A percentile compares a stretch with the other conserved stretches of the same genome.
Evolutionary conservation across 2,113 vertebrate genomes (phyloP).

Genomic region (Gadus macrocephalus): DNA sequence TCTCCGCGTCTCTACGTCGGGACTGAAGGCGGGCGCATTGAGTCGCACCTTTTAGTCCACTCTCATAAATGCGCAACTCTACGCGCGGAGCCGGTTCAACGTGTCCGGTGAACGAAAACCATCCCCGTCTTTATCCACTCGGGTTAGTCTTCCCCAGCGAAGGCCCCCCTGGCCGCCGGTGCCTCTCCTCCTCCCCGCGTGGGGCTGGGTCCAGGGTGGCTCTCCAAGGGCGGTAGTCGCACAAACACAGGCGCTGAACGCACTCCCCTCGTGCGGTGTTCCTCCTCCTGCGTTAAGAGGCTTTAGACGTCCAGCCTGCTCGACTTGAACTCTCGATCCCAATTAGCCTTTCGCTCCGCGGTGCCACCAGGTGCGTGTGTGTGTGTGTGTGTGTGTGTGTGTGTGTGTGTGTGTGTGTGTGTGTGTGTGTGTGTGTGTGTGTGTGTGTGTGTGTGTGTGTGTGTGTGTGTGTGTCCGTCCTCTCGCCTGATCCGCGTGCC

Average conservation of each 20-base stretch:
- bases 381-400: not conserved
- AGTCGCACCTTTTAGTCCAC: slow-evolving; percentile 17
- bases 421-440: too few relatives aligned
- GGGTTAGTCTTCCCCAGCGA: slow-evolving; percentile 18
- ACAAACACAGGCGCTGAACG: slow-evolving; percentile 28
- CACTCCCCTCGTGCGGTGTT: slow-evolving; percentile 39
- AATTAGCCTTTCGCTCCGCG: slow-evolving; percentile 56
- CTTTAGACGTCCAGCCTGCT: slow-evolving; percentile 71
- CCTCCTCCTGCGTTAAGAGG: slow-evolving; percentile 69
- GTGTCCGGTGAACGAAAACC: slow-evolving; percentile 28
- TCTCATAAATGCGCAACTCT: slow-evolving; percentile 42
- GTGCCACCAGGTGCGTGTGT: not conserved
- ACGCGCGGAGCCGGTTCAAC: slow-evolving; percentile 50
- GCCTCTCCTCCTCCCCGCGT: slow-evolving; percentile 7
- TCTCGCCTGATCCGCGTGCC: not conserved
- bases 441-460: not conserved
- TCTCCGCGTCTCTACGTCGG: slow-evolving; percentile 42
- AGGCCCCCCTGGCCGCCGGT: slow-evolving; percentile 1
- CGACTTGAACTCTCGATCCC: slow-evolving; percentile 72
- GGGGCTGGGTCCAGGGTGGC: slow-evolving; percentile 37
- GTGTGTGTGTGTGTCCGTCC: too few relatives aligned
- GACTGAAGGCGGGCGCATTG: slow-evolving; percentile 32
- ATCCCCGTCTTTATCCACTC: slow-evolving; percentile 27
- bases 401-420: not conserved
- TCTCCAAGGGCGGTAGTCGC: not conserved